Conservation (phyloP, 2,797 vertebrate genomes). For the Peromyscus attwateri region DNA sequence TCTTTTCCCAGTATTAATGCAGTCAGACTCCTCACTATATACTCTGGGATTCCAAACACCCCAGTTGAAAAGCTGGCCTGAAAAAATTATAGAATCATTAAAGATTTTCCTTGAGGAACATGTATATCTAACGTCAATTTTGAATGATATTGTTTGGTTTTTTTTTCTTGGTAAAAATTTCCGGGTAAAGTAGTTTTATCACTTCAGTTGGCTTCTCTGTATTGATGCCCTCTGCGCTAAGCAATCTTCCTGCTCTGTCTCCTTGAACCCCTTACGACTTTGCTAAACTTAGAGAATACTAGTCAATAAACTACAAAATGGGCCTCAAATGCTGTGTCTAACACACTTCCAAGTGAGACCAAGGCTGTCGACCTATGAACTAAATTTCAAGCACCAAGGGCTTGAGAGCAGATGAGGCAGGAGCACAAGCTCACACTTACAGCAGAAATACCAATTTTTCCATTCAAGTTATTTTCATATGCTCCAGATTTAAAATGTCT, state of each 20-base stretch:
- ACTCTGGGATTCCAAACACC: background rate
- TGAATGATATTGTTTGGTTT: background rate
- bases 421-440: background rate
- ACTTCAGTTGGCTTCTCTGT: background rate
- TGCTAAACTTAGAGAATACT: background rate
- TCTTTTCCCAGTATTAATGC: background rate
- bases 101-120: background rate
- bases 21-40: background rate
- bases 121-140: background rate
- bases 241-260: background rate
- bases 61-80: background rate
- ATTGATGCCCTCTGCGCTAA: background rate
- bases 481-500: constrained; percentile 13
- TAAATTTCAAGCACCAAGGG: constrained; percentile 10
- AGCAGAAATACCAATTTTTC: background rate
- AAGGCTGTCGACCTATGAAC: background rate
- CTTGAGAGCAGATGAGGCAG: background rate
- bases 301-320: background rate
- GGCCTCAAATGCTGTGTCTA: constrained; percentile 19
- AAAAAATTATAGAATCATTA: background rate
- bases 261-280: background rate
- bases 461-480: constrained; percentile 9
- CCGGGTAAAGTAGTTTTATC: background rate
- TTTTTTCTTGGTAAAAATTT: background rate
- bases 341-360: constrained; percentile 27